These are phyloP conservation scores for Eupristina koningsbergeri DNA, from an alignment of 1,140 invertebrate genomes.

Conservation along the genomic window DNA sequence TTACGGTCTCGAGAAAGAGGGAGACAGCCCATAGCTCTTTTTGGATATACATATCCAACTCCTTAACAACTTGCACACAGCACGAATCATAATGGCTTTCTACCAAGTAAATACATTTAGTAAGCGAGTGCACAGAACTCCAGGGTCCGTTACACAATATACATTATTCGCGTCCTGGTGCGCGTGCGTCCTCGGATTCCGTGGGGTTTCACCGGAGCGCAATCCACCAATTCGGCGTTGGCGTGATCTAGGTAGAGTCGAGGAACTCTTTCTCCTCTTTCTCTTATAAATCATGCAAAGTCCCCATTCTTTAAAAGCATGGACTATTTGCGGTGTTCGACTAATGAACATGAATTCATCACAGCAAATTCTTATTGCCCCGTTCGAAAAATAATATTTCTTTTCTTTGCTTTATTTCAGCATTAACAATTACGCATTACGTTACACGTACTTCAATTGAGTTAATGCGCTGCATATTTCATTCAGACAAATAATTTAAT, in stretches of 20 bases:
- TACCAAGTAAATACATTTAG: slow-evolving; percentile 48
- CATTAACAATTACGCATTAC: not conserved
- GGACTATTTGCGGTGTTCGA: slow-evolving; percentile 11
- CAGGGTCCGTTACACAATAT: slow-evolving; percentile 30
- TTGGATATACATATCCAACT: not conserved
- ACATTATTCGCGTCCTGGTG: too few relatives aligned
- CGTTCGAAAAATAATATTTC: not conserved
- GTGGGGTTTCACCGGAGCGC: too few relatives aligned
- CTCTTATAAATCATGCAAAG: slow-evolving; percentile 33
- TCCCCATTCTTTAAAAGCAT: slow-evolving; percentile 2
- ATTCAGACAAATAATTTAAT: not conserved
- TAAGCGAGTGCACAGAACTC: not conserved
- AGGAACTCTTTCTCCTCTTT: too few relatives aligned
- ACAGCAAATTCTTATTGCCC: not conserved
- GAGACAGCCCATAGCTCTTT: not conserved
- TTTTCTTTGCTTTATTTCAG: not conserved
- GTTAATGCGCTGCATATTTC: not conserved
- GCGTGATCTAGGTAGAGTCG: too few relatives aligned
- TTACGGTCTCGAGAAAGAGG: not conserved
- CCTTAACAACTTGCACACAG: slow-evolving; percentile 28
- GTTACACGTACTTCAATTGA: not conserved
- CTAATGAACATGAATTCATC: not conserved
- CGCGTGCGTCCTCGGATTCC: not conserved
- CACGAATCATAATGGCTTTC: slow-evolving; percentile 47
- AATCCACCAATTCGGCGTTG: too few relatives aligned